These are phyloP conservation scores for Steatocranus sp. DNA, from an alignment of 2,797 vertebrate genomes.

Conservation along the genomic window DNA sequence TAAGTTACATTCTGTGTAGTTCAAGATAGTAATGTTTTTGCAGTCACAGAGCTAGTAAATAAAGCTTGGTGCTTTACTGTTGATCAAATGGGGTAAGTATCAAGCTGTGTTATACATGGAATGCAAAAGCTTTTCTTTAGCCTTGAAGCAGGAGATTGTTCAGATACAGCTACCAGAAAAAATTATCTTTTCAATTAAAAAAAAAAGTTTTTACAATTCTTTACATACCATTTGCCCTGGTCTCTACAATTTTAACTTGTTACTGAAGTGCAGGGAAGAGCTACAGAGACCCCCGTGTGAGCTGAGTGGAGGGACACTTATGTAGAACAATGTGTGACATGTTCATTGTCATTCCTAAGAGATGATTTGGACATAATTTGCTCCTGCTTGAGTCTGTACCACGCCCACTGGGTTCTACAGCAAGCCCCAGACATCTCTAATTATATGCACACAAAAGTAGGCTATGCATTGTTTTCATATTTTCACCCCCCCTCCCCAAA, in stretches of 20 bases:
- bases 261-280: not conserved
- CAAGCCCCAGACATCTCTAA: constrained; percentile 48
- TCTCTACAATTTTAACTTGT: not conserved
- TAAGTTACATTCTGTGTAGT: not conserved
- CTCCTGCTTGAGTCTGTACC: constrained; percentile 3
- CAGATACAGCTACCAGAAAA: not conserved
- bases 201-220: not conserved
- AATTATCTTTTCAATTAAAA: not conserved
- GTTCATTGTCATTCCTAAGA: constrained; percentile 27
- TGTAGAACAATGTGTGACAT: constrained; percentile 27
- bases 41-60: not conserved
- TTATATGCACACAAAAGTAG: constrained; percentile 63
- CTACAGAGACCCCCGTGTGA: not conserved
- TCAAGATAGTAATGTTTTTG: not conserved
- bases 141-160: not conserved
- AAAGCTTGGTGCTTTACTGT: not conserved
- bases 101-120: not conserved
- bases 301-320: not conserved
- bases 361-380: constrained; percentile 28
- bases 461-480: constrained; percentile 62
- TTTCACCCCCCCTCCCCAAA: not conserved
- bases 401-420: constrained; percentile 3
- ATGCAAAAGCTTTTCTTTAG: not conserved
- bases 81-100: not conserved
- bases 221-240: not conserved